These are phyloP conservation scores for Lysandra bellargus DNA, from an alignment of 2,888 invertebrate species.

Conservation along the genomic window DNA sequence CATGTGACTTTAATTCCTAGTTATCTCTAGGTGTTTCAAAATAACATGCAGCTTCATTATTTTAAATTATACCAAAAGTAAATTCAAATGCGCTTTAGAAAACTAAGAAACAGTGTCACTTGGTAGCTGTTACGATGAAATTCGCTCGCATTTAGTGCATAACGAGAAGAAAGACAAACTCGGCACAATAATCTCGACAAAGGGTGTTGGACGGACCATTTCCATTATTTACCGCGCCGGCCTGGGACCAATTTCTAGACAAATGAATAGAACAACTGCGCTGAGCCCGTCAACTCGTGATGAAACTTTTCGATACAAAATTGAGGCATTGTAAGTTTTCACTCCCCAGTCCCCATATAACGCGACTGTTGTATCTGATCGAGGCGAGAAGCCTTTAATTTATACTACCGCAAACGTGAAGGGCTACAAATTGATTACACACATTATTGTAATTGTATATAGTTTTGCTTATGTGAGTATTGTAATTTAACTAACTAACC, in stretches of 20 bases:
- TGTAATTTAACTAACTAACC: too few relatives aligned
- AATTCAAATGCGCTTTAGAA: slow-evolving; percentile 6
- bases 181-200: slow-evolving; percentile 63
- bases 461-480: too few relatives aligned
- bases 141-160: slow-evolving; percentile 56
- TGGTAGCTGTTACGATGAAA: slow-evolving; percentile 49
- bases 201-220: slow-evolving; percentile 53
- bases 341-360: slow-evolving; percentile 51
- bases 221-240: slow-evolving; percentile 60
- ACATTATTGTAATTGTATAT: too few relatives aligned
- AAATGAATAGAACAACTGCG: slow-evolving; percentile 70
- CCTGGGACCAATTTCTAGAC: slow-evolving; percentile 56
- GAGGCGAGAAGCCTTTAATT: slow-evolving; percentile 19
- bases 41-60: background rate
- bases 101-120: slow-evolving; percentile 19
- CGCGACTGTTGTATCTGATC: slow-evolving; percentile 48
- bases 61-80: background rate
- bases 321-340: slow-evolving; percentile 56
- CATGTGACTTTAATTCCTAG: background rate
- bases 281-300: slow-evolving; percentile 63
- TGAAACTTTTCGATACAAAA: slow-evolving; percentile 67
- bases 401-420: too few relatives aligned
- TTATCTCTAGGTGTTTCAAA: background rate
- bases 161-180: slow-evolving; percentile 62
- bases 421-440: too few relatives aligned